A percentile compares a stretch with the other conserved stretches of the same genome.
These are phyloP conservation scores for Podabrus alpinus DNA, from an alignment of 2,888 invertebrate genomes.

Conservation along the genomic window DNA sequence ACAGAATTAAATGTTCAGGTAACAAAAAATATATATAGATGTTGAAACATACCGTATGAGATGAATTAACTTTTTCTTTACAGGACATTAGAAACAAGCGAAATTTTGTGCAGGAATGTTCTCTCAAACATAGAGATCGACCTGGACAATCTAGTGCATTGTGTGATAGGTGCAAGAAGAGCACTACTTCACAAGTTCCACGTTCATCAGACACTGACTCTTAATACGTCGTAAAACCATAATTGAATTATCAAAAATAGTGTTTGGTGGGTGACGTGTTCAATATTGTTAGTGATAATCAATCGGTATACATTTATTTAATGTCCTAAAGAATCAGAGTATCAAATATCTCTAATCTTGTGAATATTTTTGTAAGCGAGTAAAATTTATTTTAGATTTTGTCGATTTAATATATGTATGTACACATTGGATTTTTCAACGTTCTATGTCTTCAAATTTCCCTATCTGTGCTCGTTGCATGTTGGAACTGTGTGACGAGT, in stretches of 20 bases:
- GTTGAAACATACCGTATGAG: background rate
- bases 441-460: no score
- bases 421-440: no score
- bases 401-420: no score
- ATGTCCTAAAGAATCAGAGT: background rate
- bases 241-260: background rate
- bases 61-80: background rate
- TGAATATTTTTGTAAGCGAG: background rate
- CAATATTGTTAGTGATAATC: background rate
- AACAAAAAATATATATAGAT: background rate
- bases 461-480: no score
- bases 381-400: background rate
- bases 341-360: background rate
- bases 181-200: background rate
- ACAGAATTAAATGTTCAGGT: slow-evolving; percentile 30
- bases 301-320: background rate
- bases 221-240: background rate
- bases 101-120: slow-evolving; percentile 10
- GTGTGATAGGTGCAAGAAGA: background rate
- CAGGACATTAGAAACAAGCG: slow-evolving; percentile 9
- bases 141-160: background rate
- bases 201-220: background rate
- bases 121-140: background rate
- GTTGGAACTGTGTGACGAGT: no score
- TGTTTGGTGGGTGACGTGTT: background rate